Percentiles rank a stretch among this genome's conserved stretches.
Conservation (phyloP, 2,113 vertebrate genomes). For the Mormoops blainvillei region DNA sequence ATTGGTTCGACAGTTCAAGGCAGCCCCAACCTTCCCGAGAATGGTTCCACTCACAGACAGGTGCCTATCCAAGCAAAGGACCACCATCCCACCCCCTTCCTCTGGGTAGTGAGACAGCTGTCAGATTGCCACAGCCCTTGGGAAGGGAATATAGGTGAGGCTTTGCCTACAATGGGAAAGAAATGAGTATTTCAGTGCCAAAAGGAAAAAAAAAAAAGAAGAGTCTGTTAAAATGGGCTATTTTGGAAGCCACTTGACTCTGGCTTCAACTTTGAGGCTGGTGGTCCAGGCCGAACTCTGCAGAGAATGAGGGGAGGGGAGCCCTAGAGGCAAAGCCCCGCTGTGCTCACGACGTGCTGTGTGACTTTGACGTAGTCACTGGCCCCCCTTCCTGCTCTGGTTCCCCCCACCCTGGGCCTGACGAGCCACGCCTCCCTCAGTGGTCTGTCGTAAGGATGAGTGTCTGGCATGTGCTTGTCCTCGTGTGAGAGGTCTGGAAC, state of each 20-base stretch:
- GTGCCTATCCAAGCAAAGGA: neutral
- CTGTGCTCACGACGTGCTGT: neutral
- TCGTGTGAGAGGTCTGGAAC: conserved; percentile 68
- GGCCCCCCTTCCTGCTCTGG: neutral
- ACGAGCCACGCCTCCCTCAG: neutral
- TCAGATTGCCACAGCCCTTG: conserved; percentile 53
- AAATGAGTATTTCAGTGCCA: conserved; percentile 60
- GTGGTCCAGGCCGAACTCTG: neutral
- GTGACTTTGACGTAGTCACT: conserved; percentile 16
- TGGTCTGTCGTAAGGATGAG: conserved; percentile 55
- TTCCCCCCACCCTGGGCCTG: neutral
- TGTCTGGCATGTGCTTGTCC: conserved; percentile 70
- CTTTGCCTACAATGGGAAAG: conserved; percentile 42
- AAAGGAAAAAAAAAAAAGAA: neutral
- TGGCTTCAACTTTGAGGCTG: neutral
- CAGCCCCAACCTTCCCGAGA: neutral
- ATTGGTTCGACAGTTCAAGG: conserved; percentile 43
- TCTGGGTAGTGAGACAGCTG: conserved; percentile 52
- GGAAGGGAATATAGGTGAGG: conserved; percentile 33
- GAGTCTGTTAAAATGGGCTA: conserved; percentile 11
- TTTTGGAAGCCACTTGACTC: neutral
- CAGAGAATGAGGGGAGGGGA: neutral
- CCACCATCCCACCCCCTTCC: conserved; percentile 36
- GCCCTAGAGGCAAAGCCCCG: neutral
- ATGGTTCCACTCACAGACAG: neutral